Evolutionary conservation across 2,113 vertebrate genomes (phyloP).

Genomic region (Colius striatus): DNA sequence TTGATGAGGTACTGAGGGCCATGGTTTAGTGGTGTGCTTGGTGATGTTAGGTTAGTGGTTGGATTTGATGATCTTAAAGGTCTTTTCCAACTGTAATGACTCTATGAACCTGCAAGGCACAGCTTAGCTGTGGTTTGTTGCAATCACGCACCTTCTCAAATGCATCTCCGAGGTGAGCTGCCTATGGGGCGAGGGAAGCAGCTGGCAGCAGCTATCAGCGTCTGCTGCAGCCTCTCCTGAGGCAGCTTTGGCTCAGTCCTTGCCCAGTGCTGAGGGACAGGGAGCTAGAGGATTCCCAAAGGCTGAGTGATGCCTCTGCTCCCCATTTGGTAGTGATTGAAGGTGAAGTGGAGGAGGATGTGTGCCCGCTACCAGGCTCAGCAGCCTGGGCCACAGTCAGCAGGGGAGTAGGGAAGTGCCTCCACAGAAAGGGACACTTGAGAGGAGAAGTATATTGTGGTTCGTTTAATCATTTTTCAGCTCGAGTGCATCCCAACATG

Average conservation of each 20-base stretch:
- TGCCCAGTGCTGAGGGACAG: accelerated
- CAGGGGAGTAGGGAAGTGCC: not conserved
- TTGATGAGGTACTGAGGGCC: no score
- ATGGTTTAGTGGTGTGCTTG: no score
- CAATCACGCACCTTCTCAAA: not conserved
- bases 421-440: not conserved
- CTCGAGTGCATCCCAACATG: not conserved
- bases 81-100: no score
- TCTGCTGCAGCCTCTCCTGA: not conserved
- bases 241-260: not conserved
- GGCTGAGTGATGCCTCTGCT: accelerated
- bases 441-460: not conserved
- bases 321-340: accelerated
- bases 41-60: no score
- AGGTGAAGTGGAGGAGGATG: not conserved
- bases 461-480: slow-evolving; percentile 19
- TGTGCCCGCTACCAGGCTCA: not conserved
- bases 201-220: not conserved
- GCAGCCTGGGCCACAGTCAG: not conserved
- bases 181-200: accelerated
- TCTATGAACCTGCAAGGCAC: not conserved
- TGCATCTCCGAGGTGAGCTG: accelerated
- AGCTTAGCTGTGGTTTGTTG: not conserved
- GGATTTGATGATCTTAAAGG: no score
- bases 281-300: not conserved